Base-by-base conservation (phyloP, 2,888 invertebrate genomes). In the Mythimna vitellina region DNA sequence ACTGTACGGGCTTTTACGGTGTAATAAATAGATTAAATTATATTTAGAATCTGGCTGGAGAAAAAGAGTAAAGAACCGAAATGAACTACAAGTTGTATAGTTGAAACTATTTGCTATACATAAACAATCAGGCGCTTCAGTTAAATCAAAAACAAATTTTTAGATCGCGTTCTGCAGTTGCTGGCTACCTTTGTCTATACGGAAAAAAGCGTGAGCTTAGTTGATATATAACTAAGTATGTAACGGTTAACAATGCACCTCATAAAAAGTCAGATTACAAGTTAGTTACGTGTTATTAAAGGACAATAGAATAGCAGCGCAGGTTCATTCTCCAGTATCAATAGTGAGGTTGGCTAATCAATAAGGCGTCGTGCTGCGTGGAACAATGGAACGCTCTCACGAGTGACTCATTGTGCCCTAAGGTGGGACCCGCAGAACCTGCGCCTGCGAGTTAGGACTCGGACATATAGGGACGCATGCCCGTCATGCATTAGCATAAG, bases 261-360 rank as follows among this genome's bases (percentile, higher is more conserved):
- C 58, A 57, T 54, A 80, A 81, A 75, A 79, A 81, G 62, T 6
- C 4, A 22, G 22, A 68, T 70, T 73, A 80, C 38, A 8, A 54
- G 22, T 22, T 22, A 25, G 53, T 22, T 54, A 38, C 61, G 42
- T 65, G 9, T n/a, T 65, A 70, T 57, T 78, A 38, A 25, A 65
- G 22, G 49, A 78, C 81, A 79, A 75, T 84, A 60, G 69, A 79
- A 76, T 68, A 83, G 14, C 69, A 65, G 51, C 58, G 35, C 35
- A 51, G 51, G 68, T 74, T 72, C 53, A 38, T 62, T 81, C 38
- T 29, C 22, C 22, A 1, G 60, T 70, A 82, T 81, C 79, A 72
- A 68, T 76, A 58, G 66, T 66, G 20, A 61, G 54, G 82, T 72
- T 72, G 72, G 73, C 67, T 54, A 76, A 83, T 79, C 72, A 73